Evolutionary conservation across 2,888 invertebrate genomes (phyloP).

Genomic region (Macaria notata): DNA sequence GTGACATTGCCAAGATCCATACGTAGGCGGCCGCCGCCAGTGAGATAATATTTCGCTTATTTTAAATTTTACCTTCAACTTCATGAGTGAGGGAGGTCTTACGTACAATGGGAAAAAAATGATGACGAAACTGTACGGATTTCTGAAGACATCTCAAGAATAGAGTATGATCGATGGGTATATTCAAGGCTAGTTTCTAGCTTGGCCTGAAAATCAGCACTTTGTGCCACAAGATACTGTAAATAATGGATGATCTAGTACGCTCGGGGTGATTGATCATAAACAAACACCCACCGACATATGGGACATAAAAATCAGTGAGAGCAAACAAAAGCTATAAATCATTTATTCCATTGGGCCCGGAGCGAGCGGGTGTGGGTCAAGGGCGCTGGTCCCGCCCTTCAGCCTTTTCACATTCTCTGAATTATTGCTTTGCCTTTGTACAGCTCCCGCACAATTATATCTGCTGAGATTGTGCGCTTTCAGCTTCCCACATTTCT

Average conservation of each 20-base stretch:
- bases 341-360: conserved; percentile 34
- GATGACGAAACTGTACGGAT: too few relatives aligned
- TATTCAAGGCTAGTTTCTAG: too few relatives aligned
- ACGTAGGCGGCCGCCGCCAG: conserved; percentile 52
- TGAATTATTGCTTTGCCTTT: conserved; percentile 45
- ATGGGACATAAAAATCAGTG: conserved; percentile 23
- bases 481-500: conserved; percentile 30
- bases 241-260: background rate
- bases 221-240: background rate
- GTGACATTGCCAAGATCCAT: conserved; percentile 58
- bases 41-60: conserved; percentile 27
- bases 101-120: background rate
- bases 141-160: too few relatives aligned
- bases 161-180: too few relatives aligned
- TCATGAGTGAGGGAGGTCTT: conserved; percentile 10
- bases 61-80: conserved; percentile 23
- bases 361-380: conserved; percentile 46
- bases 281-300: conserved; percentile 17
- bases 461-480: conserved; percentile 28
- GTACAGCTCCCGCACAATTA: conserved; percentile 37
- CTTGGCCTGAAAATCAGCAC: background rate
- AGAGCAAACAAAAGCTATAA: conserved; percentile 30
- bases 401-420: conserved; percentile 47
- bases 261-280: conserved; percentile 14
- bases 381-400: conserved; percentile 58